Conservation (phyloP, 2,888 invertebrate species). For the Exocentrus adspersus region DNA sequence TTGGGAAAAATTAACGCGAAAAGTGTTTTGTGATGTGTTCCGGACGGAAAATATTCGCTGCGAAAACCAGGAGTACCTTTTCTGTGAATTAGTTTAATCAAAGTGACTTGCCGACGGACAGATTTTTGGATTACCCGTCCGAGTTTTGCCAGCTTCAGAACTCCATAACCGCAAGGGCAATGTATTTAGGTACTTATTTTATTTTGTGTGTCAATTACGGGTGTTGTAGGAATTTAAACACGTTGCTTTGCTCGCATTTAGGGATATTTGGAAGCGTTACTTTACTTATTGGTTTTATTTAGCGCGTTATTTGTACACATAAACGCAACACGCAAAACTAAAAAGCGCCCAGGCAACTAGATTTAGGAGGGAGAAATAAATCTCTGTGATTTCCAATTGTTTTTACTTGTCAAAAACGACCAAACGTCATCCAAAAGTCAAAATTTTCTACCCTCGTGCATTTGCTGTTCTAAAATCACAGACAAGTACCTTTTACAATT, state of each 20-base stretch:
- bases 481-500: too few species aligned
- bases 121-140: slow-evolving; percentile 31
- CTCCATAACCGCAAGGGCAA: slow-evolving; percentile 30
- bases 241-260: neutral
- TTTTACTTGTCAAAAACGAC: too few species aligned
- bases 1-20: slow-evolving; percentile 28
- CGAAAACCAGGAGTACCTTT: slow-evolving; percentile 16
- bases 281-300: too few species aligned
- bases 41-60: slow-evolving; percentile 21
- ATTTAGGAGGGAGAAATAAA: too few species aligned
- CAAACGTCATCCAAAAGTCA: too few species aligned
- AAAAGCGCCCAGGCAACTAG: too few species aligned
- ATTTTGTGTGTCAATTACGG: slow-evolving; percentile 23
- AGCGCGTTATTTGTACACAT: too few species aligned
- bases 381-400: too few species aligned
- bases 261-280: too few species aligned
- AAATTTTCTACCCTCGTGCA: too few species aligned
- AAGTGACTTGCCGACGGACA: slow-evolving; percentile 32
- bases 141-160: slow-evolving; percentile 21
- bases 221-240: slow-evolving; percentile 11
- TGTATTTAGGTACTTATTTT: slow-evolving; percentile 45
- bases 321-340: too few species aligned
- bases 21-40: slow-evolving; percentile 30
- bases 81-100: slow-evolving; percentile 31
- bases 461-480: too few species aligned